Conservation (phyloP, 2,888 invertebrate species). For the Caenorhabditis sp. region DNA sequence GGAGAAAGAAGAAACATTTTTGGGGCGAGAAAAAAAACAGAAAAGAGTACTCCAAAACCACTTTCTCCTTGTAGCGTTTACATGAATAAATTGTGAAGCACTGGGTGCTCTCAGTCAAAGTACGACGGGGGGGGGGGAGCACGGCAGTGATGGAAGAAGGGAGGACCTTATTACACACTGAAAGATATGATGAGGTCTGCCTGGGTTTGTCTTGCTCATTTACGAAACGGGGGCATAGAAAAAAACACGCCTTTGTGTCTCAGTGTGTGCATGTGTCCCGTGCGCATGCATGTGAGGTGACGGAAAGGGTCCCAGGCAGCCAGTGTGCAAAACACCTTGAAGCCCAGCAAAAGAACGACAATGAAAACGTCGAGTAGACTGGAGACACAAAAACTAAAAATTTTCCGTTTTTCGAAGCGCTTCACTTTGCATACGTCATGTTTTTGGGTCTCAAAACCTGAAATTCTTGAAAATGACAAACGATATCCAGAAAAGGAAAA, state of each 20-base stretch:
- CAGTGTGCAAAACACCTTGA: conserved; percentile 57
- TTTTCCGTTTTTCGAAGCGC: conserved; percentile 26
- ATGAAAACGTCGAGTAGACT: conserved; percentile 49
- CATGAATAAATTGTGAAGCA: conserved; percentile 65
- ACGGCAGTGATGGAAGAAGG: conserved; percentile 26
- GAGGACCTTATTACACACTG: conserved; percentile 62
- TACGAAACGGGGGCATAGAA: conserved; percentile 34
- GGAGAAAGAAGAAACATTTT: not conserved
- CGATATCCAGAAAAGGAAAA: not conserved
- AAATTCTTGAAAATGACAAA: conserved; percentile 7
- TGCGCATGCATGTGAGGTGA: conserved; percentile 42
- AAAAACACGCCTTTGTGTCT: conserved; percentile 51
- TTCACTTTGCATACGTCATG: conserved; percentile 25
- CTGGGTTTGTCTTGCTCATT: conserved; percentile 45
- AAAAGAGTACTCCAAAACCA: conserved; percentile 51
- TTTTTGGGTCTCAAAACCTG: conserved; percentile 2
- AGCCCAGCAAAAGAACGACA: conserved; percentile 41
- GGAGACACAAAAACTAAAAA: conserved; percentile 1
- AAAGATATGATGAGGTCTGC: conserved; percentile 58
- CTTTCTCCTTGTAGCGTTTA: conserved; percentile 57
- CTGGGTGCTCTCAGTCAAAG: conserved; percentile 55
- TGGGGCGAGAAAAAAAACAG: not conserved
- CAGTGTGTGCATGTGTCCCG: conserved; percentile 20
- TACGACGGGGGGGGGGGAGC: too few species aligned
- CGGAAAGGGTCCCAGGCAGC: conserved; percentile 45